Conservation (phyloP, 2,113 vertebrate species). For the Beaufortia kweichowensis region DNA sequence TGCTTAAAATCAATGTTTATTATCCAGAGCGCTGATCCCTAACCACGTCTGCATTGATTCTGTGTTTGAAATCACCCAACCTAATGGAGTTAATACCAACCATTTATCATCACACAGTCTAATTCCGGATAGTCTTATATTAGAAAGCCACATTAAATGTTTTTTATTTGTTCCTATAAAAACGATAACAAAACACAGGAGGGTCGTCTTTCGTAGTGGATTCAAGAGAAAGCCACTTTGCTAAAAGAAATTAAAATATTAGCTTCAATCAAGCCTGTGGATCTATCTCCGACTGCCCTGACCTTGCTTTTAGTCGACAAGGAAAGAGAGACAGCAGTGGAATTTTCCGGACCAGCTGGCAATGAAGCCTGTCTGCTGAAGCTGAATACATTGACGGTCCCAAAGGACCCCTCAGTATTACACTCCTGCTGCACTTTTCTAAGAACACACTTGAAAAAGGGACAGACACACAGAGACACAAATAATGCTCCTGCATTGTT, state of each 20-base stretch:
- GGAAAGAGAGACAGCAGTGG: constrained; percentile 50
- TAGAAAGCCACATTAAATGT: neutral
- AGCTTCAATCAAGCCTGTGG: constrained; percentile 56
- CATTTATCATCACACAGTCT: constrained; percentile 48
- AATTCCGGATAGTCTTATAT: constrained; percentile 32
- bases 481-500: constrained; percentile 27
- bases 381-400: constrained; percentile 52
- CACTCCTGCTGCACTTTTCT: constrained; percentile 48
- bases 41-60: constrained; percentile 54
- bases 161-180: too few species aligned
- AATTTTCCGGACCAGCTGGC: constrained; percentile 63
- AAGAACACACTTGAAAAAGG: constrained; percentile 42
- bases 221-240: constrained; percentile 37
- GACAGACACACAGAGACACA: constrained; percentile 19
- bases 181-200: too few species aligned
- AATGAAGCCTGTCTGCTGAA: constrained; percentile 52
- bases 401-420: constrained; percentile 49
- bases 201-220: neutral
- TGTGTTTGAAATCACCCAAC: constrained; percentile 52
- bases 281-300: constrained; percentile 53
- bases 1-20: constrained; percentile 58
- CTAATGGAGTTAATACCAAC: constrained; percentile 52
- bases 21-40: constrained; percentile 51
- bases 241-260: constrained; percentile 56
- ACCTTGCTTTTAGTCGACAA: constrained; percentile 53